Percentiles rank a stretch among this genome's conserved stretches.
phyloP scores from a whole-genome alignment of 2,113 vertebrate genomes.

The Ammodytes dubius region DNA sequence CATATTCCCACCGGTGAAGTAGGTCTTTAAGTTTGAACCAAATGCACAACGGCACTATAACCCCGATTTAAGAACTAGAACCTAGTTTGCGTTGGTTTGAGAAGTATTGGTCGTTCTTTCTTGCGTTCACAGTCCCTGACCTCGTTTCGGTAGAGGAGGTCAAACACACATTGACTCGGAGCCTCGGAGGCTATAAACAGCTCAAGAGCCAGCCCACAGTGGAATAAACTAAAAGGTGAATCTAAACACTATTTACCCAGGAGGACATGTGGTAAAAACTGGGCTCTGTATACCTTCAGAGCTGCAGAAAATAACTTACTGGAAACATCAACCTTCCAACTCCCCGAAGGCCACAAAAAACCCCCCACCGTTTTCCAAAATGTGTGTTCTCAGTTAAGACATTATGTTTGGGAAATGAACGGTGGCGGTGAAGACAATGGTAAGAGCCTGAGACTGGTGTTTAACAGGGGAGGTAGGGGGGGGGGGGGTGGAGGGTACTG shows the following conservation, averaged over 20 bases:
- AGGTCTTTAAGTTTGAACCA: background rate
- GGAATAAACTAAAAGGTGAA: conserved; percentile 46
- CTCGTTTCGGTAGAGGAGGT: conserved; percentile 15
- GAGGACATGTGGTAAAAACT: conserved; percentile 43
- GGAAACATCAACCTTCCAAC: background rate
- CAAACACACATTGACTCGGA: conserved; percentile 44
- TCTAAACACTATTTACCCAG: conserved; percentile 38
- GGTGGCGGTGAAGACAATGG: conserved; percentile 21
- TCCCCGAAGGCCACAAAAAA: background rate
- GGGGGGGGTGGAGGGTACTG: background rate
- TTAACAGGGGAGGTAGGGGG: conserved; percentile 19
- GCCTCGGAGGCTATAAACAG: background rate
- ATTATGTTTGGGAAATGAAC: conserved; percentile 11
- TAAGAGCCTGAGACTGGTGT: conserved; percentile 18
- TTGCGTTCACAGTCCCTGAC: background rate
- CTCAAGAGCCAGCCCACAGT: background rate
- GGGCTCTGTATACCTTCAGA: background rate
- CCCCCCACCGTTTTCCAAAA: background rate
- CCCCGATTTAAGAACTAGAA: background rate
- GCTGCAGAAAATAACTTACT: background rate
- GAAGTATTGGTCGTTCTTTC: background rate
- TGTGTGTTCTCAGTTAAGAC: background rate
- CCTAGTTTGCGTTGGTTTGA: background rate
- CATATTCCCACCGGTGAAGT: no score
- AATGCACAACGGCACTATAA: no score